Evolutionary conservation across 2,888 invertebrate species (phyloP).

Genomic region (Neria commutata): DNA sequence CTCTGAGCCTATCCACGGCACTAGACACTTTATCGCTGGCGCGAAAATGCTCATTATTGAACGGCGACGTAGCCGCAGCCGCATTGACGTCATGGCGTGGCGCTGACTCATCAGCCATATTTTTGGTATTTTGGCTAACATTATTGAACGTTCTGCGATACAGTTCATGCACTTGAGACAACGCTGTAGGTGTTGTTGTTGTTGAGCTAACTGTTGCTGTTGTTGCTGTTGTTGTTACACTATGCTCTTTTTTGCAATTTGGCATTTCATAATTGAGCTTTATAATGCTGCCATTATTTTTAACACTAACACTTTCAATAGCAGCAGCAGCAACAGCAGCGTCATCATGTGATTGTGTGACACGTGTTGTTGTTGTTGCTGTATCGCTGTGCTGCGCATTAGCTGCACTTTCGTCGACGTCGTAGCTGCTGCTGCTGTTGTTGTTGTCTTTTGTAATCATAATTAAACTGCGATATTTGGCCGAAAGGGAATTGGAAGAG

Average conservation of each 20-base stretch:
- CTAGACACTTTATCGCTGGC: too few species aligned
- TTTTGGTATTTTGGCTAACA: too few species aligned
- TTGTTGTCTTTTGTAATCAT: slow-evolving; percentile 81
- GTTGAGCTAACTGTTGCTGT: slow-evolving; percentile 24
- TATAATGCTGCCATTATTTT: slow-evolving; percentile 20
- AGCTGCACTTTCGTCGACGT: slow-evolving; percentile 39
- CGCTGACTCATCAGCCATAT: slow-evolving; percentile 36
- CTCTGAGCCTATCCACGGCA: slow-evolving; percentile 42
- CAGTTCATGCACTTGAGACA: background rate
- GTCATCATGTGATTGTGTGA: slow-evolving; percentile 18
- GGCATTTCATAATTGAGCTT: slow-evolving; percentile 41
- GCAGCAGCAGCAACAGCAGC: slow-evolving; percentile 14
- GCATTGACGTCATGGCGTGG: slow-evolving; percentile 18
- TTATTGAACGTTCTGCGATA: too few species aligned
- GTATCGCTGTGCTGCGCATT: too few species aligned
- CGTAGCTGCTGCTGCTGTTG: too few species aligned
- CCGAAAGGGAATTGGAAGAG: slow-evolving; percentile 60
- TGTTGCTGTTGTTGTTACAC: slow-evolving; percentile 5
- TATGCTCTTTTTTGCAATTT: slow-evolving; percentile 13
- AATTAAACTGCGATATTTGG: slow-evolving; percentile 85
- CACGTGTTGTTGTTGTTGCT: slow-evolving; percentile 20
- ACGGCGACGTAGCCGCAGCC: slow-evolving; percentile 12
- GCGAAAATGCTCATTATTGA: slow-evolving; percentile 4
- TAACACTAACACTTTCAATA: slow-evolving; percentile 18
- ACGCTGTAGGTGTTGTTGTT: slow-evolving; percentile 27